Base-by-base conservation (phyloP, 2,113 vertebrate species). In the Cinclus mexicanus region DNA sequence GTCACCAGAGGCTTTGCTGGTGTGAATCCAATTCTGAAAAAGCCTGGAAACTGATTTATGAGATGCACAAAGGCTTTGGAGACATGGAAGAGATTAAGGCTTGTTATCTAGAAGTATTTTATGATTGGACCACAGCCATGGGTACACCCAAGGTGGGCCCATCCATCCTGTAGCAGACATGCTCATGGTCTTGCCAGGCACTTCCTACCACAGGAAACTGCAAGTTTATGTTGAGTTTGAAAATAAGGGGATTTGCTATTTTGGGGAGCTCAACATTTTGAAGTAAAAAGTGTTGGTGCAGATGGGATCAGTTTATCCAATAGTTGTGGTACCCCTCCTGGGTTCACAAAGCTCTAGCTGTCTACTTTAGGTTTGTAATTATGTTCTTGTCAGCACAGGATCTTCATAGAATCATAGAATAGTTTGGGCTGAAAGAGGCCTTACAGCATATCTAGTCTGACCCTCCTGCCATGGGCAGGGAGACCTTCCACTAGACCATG, bases 61-160 rank as follows among this genome's bases (percentile, higher is more conserved):
- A 88, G 44, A 12, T 0, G 2, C 11, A 14, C 1, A 4, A 31
- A 75, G 35, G 31, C 65, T 74, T 67, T 6, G 6, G 75, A 76
- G 70, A 52, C 22, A 8, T 0, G 0, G 39, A 22, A 41, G 42
- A 53, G 55, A 37, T 47, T 52, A 39, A 26, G 39, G 21, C 42
- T 74, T 72, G 17, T 72, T 77, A n/a, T 42, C 60, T 39, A 28
- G 23, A 70, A 50, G 37, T 61, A 37, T 28, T 89, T 41, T 42
- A n/a, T 1, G 0, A 1, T 3, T 61, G 50, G 53, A 18, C 37
- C 44, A 9, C 55, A 25, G 19, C n/a, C n/a, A 10, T 0, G 0
- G 33, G 19, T 23, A 14, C 20, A 39, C 15, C 41, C 4, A 1
- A 8, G 25, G 46, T 28, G n/a, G 24, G 17, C 14, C 55, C 37